Percentiles rank a stretch among this genome's conserved stretches.
Evolutionary conservation across 2,888 invertebrate species (phyloP).

Genomic region (Ceriagrion tenellum): DNA sequence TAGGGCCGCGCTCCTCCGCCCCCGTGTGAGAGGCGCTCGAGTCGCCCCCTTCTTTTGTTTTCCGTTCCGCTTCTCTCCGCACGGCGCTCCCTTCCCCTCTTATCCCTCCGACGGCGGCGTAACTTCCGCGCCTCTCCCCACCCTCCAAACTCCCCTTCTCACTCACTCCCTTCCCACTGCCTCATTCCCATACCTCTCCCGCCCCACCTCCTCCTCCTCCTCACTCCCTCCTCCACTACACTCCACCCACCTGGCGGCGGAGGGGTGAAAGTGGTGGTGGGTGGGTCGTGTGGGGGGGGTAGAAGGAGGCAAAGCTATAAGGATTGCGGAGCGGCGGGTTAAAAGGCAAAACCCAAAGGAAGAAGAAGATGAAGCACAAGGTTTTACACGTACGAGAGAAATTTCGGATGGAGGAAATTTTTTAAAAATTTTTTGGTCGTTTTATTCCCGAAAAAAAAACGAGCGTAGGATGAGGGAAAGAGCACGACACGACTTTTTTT

Average conservation of each 20-base stretch:
- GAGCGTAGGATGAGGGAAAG: neutral
- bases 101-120: neutral
- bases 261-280: conserved; percentile 4
- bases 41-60: conserved; percentile 52
- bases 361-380: neutral
- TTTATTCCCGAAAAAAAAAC: neutral
- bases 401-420: neutral
- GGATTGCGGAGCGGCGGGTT: conserved; percentile 28
- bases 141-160: neutral
- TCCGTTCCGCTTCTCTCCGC: conserved; percentile 44
- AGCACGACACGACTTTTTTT: neutral
- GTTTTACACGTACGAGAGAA: conserved; percentile 15
- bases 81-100: neutral
- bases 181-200: neutral
- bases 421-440: neutral
- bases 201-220: neutral
- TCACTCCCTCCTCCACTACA: neutral
- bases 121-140: conserved; percentile 17
- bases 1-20: conserved; percentile 7
- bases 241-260: conserved; percentile 7
- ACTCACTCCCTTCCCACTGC: neutral
- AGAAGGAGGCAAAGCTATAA: neutral
- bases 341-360: neutral
- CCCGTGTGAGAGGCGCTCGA: conserved; percentile 40
- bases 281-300: neutral